Conservation (phyloP, 2,113 vertebrate genomes). For the Callaeas wilsoni region DNA sequence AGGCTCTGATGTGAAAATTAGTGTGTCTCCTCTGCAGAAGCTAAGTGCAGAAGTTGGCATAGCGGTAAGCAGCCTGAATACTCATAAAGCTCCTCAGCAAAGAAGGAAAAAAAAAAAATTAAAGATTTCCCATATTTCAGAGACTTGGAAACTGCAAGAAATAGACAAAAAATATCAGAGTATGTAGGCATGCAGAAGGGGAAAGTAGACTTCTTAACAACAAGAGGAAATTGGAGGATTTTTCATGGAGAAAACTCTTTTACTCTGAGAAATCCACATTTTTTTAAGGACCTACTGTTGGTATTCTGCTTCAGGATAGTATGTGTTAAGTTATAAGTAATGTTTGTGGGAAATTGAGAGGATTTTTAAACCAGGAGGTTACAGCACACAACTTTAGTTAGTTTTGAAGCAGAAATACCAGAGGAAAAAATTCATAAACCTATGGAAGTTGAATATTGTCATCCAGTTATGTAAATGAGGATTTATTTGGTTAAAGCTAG, state of each 20-base stretch:
- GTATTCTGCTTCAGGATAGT: neutral
- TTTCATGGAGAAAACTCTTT: neutral
- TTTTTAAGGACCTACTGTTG: neutral
- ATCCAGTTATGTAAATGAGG: neutral
- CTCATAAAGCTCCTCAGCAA: neutral
- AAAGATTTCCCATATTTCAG: neutral
- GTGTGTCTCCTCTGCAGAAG: constrained; percentile 2
- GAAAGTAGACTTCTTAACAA: neutral
- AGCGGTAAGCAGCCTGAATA: neutral
- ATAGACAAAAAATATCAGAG: neutral
- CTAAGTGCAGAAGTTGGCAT: neutral
- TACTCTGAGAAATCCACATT: neutral
- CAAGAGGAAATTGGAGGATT: neutral
- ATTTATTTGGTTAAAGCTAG: neutral
- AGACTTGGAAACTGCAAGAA: neutral
- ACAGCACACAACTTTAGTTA: neutral
- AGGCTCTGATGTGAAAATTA: constrained; percentile 66
- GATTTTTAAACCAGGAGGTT: neutral
- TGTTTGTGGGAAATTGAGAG: neutral
- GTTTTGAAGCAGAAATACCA: neutral
- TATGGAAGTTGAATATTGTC: neutral
- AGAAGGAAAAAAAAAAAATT: neutral
- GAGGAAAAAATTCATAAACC: neutral
- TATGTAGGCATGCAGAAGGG: neutral
- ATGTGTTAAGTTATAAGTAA: neutral